Evolutionary conservation across 2,113 vertebrate species (phyloP).

Genomic region (Pedetes capensis): DNA sequence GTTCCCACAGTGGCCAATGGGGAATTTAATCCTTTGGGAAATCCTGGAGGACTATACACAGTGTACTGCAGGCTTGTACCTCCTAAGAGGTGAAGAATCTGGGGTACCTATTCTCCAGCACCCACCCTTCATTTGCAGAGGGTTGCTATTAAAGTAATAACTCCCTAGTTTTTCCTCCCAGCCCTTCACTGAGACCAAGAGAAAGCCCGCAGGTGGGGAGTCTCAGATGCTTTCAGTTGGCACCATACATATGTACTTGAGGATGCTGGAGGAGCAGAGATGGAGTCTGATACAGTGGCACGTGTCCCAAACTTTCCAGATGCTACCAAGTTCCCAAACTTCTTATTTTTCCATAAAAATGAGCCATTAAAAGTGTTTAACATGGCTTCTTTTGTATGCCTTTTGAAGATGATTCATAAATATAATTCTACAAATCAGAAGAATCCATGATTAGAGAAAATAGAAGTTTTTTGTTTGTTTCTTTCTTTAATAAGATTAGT

Average conservation of each 20-base stretch:
- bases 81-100: not conserved
- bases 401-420: conserved; percentile 22
- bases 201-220: not conserved
- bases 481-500: conserved; percentile 34
- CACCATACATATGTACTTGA: accelerated
- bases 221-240: too few species aligned
- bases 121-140: too few species aligned
- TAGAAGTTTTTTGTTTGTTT: not conserved
- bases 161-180: not conserved
- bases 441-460: not conserved
- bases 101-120: not conserved
- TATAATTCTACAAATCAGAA: not conserved
- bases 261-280: accelerated
- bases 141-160: not conserved
- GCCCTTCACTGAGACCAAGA: not conserved
- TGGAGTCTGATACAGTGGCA: not conserved
- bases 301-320: not conserved
- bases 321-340: not conserved
- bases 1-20: not conserved
- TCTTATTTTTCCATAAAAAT: not conserved
- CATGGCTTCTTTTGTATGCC: not conserved
- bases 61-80: accelerated
- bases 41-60: not conserved
- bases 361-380: not conserved
- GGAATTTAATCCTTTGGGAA: not conserved